These are phyloP conservation scores for Schizothorax lantsangensis DNA, from an alignment of 2,797 vertebrate species.

Conservation along the genomic window DNA sequence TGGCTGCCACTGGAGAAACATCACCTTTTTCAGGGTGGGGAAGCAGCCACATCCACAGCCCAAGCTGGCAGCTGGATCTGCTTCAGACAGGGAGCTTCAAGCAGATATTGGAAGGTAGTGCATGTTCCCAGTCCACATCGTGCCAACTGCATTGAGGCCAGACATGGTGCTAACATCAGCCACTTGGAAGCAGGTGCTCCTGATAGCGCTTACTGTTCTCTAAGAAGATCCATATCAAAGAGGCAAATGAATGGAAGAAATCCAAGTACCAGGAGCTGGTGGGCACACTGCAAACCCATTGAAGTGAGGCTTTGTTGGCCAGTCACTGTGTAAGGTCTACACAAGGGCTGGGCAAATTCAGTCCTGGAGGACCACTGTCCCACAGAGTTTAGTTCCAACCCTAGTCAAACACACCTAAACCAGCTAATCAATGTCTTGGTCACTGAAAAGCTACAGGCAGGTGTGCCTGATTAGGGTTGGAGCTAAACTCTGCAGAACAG, in stretches of 20 bases:
- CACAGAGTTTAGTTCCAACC: no score
- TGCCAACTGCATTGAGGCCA: no score
- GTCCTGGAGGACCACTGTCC: no score
- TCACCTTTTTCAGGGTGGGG: neutral
- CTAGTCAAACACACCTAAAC: no score
- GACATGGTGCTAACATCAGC: neutral
- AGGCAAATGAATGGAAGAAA: neutral
- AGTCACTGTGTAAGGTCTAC: neutral
- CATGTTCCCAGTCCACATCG: no score
- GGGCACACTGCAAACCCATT: neutral
- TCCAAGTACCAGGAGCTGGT: neutral
- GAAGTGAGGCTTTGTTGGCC: neutral
- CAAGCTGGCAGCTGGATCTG: neutral
- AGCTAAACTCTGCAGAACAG: no score
- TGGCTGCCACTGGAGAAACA: neutral
- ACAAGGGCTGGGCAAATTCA: neutral
- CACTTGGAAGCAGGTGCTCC: neutral
- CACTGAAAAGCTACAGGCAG: no score
- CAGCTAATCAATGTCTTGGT: no score
- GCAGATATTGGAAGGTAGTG: neutral
- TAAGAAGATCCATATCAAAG: neutral
- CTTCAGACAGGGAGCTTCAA: neutral
- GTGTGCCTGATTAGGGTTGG: no score
- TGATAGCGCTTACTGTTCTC: neutral
- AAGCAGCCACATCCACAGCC: neutral